phyloP scores from a whole-genome alignment of 2,113 vertebrate species.

The Pseudorasbora parva region DNA sequence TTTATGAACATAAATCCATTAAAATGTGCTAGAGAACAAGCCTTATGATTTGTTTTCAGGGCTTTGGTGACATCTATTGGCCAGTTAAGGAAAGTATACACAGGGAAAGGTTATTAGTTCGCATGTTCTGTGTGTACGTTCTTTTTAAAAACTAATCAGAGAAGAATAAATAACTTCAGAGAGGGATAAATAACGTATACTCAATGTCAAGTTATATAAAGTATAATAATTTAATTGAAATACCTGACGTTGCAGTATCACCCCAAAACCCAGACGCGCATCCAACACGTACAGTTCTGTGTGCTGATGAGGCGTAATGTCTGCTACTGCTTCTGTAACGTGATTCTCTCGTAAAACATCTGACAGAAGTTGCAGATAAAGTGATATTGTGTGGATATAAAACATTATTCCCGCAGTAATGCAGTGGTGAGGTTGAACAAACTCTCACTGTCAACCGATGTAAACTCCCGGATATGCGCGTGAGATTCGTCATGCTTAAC shows the following conservation, averaged over 20 bases:
- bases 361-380: background rate
- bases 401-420: background rate
- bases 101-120: background rate
- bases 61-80: constrained; percentile 14
- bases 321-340: background rate
- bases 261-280: constrained; percentile 85
- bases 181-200: background rate
- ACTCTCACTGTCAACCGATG: background rate
- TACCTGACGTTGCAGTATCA: constrained; percentile 81
- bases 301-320: background rate
- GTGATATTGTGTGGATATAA: background rate
- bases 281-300: constrained; percentile 72
- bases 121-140: background rate
- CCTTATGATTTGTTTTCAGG: background rate
- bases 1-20: background rate
- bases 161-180: background rate
- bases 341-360: background rate
- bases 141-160: background rate
- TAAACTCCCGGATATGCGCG: background rate
- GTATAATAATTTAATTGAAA: too few species aligned
- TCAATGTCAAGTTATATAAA: background rate
- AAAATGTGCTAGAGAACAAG: too few species aligned
- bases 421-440: background rate
- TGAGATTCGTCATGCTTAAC: background rate
- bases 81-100: background rate